phyloP scores from a whole-genome alignment of 1,140 invertebrate genomes.

The Diprion similis region DNA sequence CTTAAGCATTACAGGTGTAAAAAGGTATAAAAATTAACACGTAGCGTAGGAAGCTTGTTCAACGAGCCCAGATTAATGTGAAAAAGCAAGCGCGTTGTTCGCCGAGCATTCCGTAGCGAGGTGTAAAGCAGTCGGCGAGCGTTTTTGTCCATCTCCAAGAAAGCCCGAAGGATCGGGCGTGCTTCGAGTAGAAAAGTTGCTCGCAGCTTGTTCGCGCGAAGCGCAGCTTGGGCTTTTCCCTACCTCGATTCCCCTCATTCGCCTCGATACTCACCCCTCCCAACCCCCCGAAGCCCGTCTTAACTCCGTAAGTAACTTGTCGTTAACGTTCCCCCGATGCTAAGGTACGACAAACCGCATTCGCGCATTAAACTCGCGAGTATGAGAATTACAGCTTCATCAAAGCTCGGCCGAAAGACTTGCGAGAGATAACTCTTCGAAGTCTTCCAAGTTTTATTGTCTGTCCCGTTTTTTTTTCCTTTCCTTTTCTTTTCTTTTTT shows the following conservation, averaged over 20 bases:
- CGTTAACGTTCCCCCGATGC: not conserved
- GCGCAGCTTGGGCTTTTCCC: not conserved
- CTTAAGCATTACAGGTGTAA: not conserved
- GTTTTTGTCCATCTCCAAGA: not conserved
- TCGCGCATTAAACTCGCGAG: too few relatives aligned
- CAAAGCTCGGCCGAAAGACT: too few relatives aligned
- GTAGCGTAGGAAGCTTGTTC: conserved; percentile 9
- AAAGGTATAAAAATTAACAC: conserved; percentile 1
- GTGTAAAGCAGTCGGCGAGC: not conserved
- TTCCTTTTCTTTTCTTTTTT: not conserved
- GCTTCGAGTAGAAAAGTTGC: too few relatives aligned
- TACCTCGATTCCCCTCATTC: not conserved
- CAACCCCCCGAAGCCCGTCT: not conserved
- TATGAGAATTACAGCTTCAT: too few relatives aligned
- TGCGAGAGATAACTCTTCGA: too few relatives aligned
- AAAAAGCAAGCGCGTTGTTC: conserved; percentile 13
- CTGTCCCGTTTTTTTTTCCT: not conserved
- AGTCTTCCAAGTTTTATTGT: too few relatives aligned
- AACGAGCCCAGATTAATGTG: conserved; percentile 21
- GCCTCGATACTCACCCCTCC: not conserved
- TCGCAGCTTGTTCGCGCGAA: not conserved
- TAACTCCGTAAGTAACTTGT: not conserved
- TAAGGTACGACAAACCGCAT: too few relatives aligned
- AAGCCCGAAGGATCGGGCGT: not conserved
- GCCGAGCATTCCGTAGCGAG: conserved; percentile 9